Evolutionary conservation across 1,140 invertebrate species (phyloP), one percentile per base, ranked within the genome.

Genomic region (Andrena cerasifolii): DNA sequence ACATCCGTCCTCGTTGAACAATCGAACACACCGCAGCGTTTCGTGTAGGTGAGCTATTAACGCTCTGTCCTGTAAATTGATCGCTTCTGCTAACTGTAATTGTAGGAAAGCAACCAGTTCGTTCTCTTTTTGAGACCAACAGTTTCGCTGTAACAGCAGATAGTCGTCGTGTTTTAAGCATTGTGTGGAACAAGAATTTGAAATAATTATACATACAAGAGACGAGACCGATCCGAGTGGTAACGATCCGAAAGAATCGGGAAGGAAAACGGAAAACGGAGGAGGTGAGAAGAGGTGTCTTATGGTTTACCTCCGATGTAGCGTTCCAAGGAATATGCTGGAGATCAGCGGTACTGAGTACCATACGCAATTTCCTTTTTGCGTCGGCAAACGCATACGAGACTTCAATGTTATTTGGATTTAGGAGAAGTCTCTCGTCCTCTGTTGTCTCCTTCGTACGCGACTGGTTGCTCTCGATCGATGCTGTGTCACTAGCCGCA

Each of bases 341-440:
- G 72, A 97, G 91, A 88, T 97, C 96, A 6, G 96, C 95, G 71
- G 95, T 97, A 78, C 97, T 98, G 5, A 99, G 93, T 36, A 99
- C 98, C 74, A 97, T 94, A 51, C 98, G 94, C 47, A 99, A 93
- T 90, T 99, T 99, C 78, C 97, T 95, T 91, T 99, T 99, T 43
- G 98, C 97, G 92, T 98, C 97, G 63, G 94, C 92, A 88, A 98
- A 98, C 28, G 95, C 94, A 63, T 93, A 95, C 3, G 93, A 94
- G 8, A 89, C 84, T 80, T 96, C 95, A 2, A 96, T 87, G 80
- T 95, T 95, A 54, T 93, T 92, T 1, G 94, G 93, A 90, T 96
- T 95, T 75, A 95, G 95, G 33, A 93, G 90, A 18, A 94, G 93
- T 33, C 93, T 90, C 45, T 95, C 94, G 62, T 94, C 93, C 78